Evolutionary conservation across 2,888 invertebrate genomes (phyloP).

Genomic region (Agonopterix arenella): DNA sequence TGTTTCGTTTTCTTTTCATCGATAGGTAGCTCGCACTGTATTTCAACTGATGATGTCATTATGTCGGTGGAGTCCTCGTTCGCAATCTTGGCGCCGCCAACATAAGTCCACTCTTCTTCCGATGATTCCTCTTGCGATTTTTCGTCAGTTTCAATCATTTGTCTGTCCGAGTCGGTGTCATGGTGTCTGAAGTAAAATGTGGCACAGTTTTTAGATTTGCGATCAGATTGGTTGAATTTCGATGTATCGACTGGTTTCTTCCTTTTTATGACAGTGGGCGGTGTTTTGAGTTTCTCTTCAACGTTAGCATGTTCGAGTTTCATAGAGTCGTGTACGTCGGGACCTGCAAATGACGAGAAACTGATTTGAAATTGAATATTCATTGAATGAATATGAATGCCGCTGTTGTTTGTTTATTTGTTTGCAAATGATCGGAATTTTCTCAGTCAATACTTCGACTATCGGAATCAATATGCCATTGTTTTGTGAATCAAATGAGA

Average conservation of each 20-base stretch:
- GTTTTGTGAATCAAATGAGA: conserved; percentile 40
- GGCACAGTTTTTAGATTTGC: conserved; percentile 88
- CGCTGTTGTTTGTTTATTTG: conserved; percentile 30
- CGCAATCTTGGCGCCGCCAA: conserved; percentile 59
- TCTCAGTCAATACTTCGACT: conserved; percentile 23
- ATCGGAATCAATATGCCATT: conserved; percentile 32
- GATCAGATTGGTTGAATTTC: conserved; percentile 82
- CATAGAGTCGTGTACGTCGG: conserved; percentile 35
- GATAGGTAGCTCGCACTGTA: conserved; percentile 60
- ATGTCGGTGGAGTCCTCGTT: conserved; percentile 67
- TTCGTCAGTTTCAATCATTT: conserved; percentile 71
- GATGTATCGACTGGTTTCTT: conserved; percentile 76
- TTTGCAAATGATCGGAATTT: conserved; percentile 23
- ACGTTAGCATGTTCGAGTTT: conserved; percentile 13
- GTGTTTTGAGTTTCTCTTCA: conserved; percentile 50
- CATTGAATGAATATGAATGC: conserved; percentile 12
- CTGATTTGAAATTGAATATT: conserved; percentile 8
- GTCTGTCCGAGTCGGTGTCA: conserved; percentile 90
- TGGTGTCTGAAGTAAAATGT: conserved; percentile 91
- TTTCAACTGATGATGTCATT: conserved; percentile 72
- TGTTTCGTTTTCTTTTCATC: conserved; percentile 48
- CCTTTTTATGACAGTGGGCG: conserved; percentile 67
- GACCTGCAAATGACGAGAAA: conserved; percentile 38
- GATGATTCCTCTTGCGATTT: conserved; percentile 68
- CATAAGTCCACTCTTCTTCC: conserved; percentile 81